Percentiles rank a stretch among this genome's conserved stretches.
Evolutionary conservation across 2,113 vertebrate genomes (phyloP).

Genomic region (Zosterops hypoxanthus): DNA sequence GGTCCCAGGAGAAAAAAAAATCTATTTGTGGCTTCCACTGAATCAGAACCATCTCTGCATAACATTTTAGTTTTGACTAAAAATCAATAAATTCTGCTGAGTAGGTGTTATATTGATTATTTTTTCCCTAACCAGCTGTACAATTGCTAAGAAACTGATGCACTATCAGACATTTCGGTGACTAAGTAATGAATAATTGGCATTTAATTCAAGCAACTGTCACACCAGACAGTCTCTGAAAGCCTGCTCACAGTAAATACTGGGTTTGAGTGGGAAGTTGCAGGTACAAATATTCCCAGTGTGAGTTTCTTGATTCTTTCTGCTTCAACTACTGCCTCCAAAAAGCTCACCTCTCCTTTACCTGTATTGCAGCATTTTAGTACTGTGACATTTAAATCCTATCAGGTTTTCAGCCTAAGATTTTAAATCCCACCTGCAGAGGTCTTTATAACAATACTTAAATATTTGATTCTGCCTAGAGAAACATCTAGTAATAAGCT

Average conservation of each 20-base stretch:
- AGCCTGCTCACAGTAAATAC: slow-evolving; percentile 42
- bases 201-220: slow-evolving; percentile 35
- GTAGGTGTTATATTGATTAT: slow-evolving; percentile 54
- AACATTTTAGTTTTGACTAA: slow-evolving; percentile 22
- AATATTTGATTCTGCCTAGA: not conserved
- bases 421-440: not conserved
- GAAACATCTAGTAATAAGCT: not conserved
- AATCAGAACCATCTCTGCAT: not conserved
- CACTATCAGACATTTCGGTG: slow-evolving; percentile 3
- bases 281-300: slow-evolving; percentile 46
- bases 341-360: not conserved
- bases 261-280: not conserved
- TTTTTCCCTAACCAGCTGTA: slow-evolving; percentile 38
- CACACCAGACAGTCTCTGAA: slow-evolving; percentile 28
- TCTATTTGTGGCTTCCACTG: not conserved
- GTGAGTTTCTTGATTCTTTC: slow-evolving; percentile 15
- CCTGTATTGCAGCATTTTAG: not conserved
- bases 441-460: not conserved
- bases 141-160: slow-evolving; percentile 47
- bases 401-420: not conserved
- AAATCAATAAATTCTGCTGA: slow-evolving; percentile 44
- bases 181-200: slow-evolving; percentile 55
- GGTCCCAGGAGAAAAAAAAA: not conserved
- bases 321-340: not conserved
- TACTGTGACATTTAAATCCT: slow-evolving; percentile 12